These are phyloP conservation scores for Dryas iulia DNA, from an alignment of 1,140 invertebrate genomes.

Conservation along the genomic window DNA sequence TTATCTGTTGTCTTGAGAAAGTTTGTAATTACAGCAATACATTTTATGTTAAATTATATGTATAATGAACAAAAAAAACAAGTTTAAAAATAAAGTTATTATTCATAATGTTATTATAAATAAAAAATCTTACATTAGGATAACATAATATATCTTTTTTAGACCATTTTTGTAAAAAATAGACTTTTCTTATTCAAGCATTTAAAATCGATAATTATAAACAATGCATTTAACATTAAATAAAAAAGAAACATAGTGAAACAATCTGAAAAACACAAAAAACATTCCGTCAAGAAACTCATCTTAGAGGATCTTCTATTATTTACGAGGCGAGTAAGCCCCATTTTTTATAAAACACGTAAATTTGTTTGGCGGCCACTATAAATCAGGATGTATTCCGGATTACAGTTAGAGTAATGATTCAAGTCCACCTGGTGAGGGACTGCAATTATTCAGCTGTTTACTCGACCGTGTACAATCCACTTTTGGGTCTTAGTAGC, in stretches of 20 bases:
- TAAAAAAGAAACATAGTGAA: background rate
- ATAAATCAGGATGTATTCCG: slow-evolving; percentile 77
- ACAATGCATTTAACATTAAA: no score
- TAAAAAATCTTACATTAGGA: no score
- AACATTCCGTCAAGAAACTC: slow-evolving; percentile 39
- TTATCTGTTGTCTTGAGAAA: no score
- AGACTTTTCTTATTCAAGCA: no score
- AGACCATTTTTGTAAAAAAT: no score
- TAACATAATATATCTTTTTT: no score
- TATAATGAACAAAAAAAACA: no score
- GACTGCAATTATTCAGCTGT: slow-evolving; percentile 72
- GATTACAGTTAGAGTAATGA: slow-evolving; percentile 78
- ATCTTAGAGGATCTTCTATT: slow-evolving; percentile 60
- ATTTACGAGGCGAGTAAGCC: slow-evolving; percentile 72
- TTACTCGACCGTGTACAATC: slow-evolving; percentile 57
- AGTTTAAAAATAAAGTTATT: no score
- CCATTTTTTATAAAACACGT: slow-evolving; percentile 76
- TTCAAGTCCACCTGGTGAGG: slow-evolving; percentile 74
- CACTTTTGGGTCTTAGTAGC: slow-evolving; percentile 39
- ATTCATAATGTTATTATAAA: no score
- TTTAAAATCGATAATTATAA: no score
- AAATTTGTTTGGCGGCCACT: slow-evolving; percentile 66
- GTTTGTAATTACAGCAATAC: no score
- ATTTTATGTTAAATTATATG: no score
- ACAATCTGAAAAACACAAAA: slow-evolving; percentile 23